Conservation (phyloP, 2,888 invertebrate genomes). For the Polydrusus pterygomalis region DNA sequence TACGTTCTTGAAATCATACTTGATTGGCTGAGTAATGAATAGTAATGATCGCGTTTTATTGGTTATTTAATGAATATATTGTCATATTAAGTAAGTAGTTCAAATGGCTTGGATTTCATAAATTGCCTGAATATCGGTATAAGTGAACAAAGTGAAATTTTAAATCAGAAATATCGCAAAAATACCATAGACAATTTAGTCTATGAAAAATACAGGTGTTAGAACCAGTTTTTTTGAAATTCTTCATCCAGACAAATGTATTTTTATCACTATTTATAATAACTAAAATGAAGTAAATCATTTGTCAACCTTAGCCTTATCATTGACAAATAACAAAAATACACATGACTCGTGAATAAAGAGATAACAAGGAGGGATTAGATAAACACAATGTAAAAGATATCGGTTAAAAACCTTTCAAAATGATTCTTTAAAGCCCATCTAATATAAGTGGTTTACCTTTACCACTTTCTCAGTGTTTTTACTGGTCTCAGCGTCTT, state of each 20-base stretch:
- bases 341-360: constrained; percentile 21
- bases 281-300: not conserved
- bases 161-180: too few relatives aligned
- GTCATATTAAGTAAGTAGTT: not conserved
- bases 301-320: constrained; percentile 1
- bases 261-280: too few relatives aligned
- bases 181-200: too few relatives aligned
- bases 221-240: too few relatives aligned
- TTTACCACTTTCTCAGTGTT: not conserved
- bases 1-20: constrained; percentile 26
- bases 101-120: not conserved
- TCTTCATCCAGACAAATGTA: too few relatives aligned
- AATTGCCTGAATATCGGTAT: not conserved
- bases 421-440: not conserved
- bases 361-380: constrained; percentile 25
- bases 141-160: too few relatives aligned
- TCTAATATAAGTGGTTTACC: not conserved
- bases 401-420: constrained; percentile 42
- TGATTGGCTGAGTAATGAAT: constrained; percentile 37
- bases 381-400: constrained; percentile 20
- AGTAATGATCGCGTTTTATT: constrained; percentile 29
- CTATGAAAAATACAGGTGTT: too few relatives aligned
- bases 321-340: constrained; percentile 34
- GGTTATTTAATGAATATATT: constrained; percentile 23
- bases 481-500: too few relatives aligned